Evolutionary conservation across 2,888 invertebrate species (phyloP).

Genomic region (Anoplius nigerrimus): DNA sequence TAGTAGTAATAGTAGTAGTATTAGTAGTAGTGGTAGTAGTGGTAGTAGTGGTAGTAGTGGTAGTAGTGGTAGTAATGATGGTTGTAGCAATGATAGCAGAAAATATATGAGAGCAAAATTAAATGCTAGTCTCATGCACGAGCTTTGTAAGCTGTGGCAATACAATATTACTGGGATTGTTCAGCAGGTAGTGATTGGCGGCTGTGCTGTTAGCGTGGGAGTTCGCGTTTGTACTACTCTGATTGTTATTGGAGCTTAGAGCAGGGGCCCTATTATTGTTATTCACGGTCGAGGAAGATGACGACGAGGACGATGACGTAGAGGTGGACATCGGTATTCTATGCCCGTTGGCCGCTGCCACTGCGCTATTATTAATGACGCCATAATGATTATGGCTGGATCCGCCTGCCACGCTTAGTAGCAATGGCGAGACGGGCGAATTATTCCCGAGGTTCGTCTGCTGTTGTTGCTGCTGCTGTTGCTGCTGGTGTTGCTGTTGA

Average conservation of each 20-base stretch:
- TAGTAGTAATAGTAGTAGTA: conserved; percentile 6
- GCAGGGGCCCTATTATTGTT: conserved; percentile 50
- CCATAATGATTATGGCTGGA: conserved; percentile 62
- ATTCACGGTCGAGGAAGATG: conserved; percentile 52
- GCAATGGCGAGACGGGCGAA: conserved; percentile 70
- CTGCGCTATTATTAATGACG: conserved; percentile 55
- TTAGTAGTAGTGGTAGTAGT: conserved; percentile 2
- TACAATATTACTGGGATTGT: conserved; percentile 72
- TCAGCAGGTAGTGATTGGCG: conserved; percentile 65
- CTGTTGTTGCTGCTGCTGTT: conserved; percentile 74
- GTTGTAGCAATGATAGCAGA: not conserved
- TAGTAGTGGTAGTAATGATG: not conserved
- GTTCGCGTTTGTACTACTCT: conserved; percentile 62
- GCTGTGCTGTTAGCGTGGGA: conserved; percentile 62
- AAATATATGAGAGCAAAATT: conserved; percentile 58
- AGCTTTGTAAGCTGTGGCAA: conserved; percentile 80
- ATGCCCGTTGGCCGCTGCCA: conserved; percentile 44
- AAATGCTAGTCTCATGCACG: conserved; percentile 85
- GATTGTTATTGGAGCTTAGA: conserved; percentile 48
- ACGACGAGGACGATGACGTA: conserved; percentile 52
- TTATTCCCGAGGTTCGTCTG: conserved; percentile 56
- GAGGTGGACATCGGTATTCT: conserved; percentile 20
- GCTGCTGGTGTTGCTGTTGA: conserved; percentile 80
- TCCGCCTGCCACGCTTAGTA: conserved; percentile 71
- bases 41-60: not conserved